These are phyloP conservation scores for Gymnocheta viridis DNA, from an alignment of 2,888 invertebrate genomes.

Conservation along the genomic window DNA sequence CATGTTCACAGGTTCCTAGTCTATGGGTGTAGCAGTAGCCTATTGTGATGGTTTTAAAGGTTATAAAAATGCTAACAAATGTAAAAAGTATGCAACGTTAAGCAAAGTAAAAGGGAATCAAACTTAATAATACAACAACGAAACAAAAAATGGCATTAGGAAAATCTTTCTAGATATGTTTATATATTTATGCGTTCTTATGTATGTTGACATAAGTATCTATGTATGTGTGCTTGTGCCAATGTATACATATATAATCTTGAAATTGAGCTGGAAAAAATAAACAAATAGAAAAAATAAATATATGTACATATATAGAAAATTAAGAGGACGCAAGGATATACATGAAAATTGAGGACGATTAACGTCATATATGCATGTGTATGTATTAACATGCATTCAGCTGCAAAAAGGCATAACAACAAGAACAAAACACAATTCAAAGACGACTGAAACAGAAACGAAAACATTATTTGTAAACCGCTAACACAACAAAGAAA, in stretches of 20 bases:
- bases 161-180: constrained; percentile 20
- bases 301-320: constrained; percentile 11
- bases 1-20: not conserved
- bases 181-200: not conserved
- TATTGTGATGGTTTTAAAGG: constrained; percentile 54
- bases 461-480: constrained; percentile 70
- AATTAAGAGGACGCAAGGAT: constrained; percentile 50
- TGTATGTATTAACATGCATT: not conserved
- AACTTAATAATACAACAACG: constrained; percentile 59
- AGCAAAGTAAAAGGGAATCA: constrained; percentile 65
- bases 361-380: constrained; percentile 35
- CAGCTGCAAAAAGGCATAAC: constrained; percentile 31
- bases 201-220: not conserved
- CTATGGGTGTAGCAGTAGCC: constrained; percentile 26
- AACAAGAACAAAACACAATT: constrained; percentile 39
- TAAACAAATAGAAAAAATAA: not conserved
- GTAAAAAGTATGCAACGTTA: constrained; percentile 65
- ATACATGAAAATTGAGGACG: constrained; percentile 57
- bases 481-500: constrained; percentile 69
- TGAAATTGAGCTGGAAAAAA: constrained; percentile 43
- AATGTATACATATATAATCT: constrained; percentile 44
- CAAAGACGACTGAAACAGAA: constrained; percentile 66
- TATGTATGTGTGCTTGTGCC: not conserved
- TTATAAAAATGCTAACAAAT: constrained; percentile 64
- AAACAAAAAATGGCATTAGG: constrained; percentile 38